A percentile compares a stretch with the other conserved stretches of the same genome.
phyloP scores from a whole-genome alignment of 2,797 vertebrate genomes.

The Chaetophractus vellerosus region DNA sequence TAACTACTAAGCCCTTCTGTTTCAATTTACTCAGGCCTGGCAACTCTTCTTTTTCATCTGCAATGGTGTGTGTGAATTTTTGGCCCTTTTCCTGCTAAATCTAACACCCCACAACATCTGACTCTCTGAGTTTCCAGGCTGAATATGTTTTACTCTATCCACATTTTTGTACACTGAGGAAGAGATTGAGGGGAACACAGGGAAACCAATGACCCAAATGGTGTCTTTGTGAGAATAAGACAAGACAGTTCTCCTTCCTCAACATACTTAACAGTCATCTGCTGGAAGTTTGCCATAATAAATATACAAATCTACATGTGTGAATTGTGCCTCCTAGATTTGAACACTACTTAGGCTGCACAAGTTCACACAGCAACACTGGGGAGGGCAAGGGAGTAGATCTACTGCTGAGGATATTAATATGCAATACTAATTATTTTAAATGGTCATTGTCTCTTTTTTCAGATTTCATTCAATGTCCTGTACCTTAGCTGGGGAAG shows the following conservation, averaged over 20 bases:
- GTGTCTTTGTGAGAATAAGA: background rate
- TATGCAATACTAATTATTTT: background rate
- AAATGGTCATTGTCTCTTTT: background rate
- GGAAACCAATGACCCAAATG: background rate
- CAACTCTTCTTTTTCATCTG: background rate
- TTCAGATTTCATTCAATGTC: background rate
- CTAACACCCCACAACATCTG: background rate
- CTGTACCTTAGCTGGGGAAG: background rate
- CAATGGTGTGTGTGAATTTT: background rate
- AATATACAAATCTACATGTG: background rate
- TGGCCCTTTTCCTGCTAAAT: background rate
- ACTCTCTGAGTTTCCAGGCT: background rate
- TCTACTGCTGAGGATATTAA: background rate
- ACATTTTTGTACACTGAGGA: background rate
- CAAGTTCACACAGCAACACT: background rate
- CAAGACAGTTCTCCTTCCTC: background rate
- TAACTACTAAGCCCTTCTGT: background rate
- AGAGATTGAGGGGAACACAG: background rate
- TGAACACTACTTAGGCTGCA: background rate
- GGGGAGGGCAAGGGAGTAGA: background rate
- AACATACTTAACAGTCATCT: background rate
- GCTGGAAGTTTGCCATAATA: background rate
- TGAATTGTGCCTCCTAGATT: background rate
- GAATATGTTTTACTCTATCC: background rate
- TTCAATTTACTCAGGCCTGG: background rate